Percentiles rank a stretch among this genome's conserved stretches.
These are phyloP conservation scores for Oreochromis tanganicae DNA, from an alignment of 2,113 vertebrate genomes.

Conservation along the genomic window DNA sequence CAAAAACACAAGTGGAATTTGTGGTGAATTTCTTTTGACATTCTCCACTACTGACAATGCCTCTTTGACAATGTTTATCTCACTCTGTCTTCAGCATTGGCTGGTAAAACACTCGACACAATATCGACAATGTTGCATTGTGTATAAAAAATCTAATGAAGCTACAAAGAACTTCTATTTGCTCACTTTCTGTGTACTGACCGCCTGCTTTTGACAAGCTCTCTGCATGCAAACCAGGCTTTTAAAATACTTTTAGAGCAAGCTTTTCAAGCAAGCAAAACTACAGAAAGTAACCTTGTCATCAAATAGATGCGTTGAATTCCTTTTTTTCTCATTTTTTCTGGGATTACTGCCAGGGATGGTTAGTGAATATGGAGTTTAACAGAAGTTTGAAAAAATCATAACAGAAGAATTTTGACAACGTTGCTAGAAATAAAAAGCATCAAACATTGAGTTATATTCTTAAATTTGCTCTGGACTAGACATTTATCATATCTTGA, in stretches of 20 bases:
- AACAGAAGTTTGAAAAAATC: neutral
- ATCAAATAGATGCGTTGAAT: neutral
- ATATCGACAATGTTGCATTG: conserved; percentile 39
- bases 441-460: neutral
- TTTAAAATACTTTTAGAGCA: neutral
- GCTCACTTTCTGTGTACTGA: neutral
- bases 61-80: conserved; percentile 3
- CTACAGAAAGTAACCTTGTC: neutral
- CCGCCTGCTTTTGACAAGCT: neutral
- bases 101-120: neutral
- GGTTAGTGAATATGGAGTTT: neutral
- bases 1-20: neutral
- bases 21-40: neutral
- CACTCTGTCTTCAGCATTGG: neutral
- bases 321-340: neutral
- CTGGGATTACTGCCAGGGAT: neutral
- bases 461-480: neutral
- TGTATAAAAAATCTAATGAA: conserved; percentile 9
- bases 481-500: neutral
- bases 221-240: neutral
- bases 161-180: conserved; percentile 12
- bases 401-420: neutral
- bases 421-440: neutral
- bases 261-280: neutral
- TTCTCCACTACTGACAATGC: conserved; percentile 4